phyloP scores from a whole-genome alignment of 2,113 vertebrate genomes.

The Macrotis lagotis region DNA sequence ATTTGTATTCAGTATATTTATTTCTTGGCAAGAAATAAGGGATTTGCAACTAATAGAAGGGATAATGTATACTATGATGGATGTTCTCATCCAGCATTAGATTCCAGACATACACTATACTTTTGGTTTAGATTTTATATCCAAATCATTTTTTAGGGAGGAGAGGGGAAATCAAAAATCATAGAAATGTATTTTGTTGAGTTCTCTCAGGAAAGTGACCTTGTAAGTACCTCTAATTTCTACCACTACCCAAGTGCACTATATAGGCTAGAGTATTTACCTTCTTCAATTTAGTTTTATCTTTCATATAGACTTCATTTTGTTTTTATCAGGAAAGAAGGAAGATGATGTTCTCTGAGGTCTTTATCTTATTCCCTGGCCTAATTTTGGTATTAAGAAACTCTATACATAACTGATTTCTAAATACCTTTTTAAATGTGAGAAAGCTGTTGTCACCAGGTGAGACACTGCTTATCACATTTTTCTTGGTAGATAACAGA shows the following conservation, averaged over 20 bases:
- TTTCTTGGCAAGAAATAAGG: neutral
- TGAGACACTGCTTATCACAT: neutral
- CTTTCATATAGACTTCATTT: neutral
- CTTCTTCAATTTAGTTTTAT: constrained; percentile 1
- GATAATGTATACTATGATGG: neutral
- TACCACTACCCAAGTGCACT: neutral
- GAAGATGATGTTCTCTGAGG: neutral
- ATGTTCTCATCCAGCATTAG: neutral
- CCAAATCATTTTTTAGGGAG: neutral
- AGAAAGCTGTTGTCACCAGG: neutral
- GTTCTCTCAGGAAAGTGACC: neutral
- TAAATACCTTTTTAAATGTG: neutral
- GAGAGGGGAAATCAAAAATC: neutral
- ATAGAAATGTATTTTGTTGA: neutral
- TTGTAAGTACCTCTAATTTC: neutral
- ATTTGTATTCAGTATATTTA: neutral
- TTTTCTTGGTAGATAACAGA: neutral
- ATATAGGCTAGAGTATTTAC: constrained; percentile 24
- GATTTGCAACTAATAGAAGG: neutral
- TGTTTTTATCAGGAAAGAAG: constrained; percentile 10
- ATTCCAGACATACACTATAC: neutral
- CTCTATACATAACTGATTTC: neutral
- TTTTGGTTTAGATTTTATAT: neutral
- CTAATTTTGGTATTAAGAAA: neutral
- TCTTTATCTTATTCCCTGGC: constrained; percentile 5